Percentiles rank a stretch among this genome's conserved stretches.
These are phyloP conservation scores for Clepsis dumicolana DNA, from an alignment of 2,888 invertebrate species.

Conservation along the genomic window DNA sequence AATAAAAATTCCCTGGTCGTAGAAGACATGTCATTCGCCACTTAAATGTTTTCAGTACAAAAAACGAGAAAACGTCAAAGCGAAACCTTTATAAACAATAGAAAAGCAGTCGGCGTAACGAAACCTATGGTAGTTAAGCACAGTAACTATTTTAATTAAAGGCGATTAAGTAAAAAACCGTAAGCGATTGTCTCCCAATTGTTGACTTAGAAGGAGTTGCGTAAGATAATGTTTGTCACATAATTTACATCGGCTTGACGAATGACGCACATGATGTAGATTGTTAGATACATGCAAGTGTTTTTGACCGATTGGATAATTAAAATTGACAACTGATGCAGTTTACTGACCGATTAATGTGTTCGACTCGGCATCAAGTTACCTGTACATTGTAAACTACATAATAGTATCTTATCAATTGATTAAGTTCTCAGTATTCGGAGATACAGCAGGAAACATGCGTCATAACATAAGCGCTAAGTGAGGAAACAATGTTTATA, in stretches of 20 bases:
- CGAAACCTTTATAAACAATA: slow-evolving; percentile 1
- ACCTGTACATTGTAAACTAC: background rate
- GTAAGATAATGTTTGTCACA: slow-evolving; percentile 5
- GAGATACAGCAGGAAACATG: background rate
- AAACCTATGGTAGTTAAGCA: slow-evolving; percentile 9
- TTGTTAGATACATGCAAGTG: background rate
- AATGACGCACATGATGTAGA: slow-evolving; percentile 8
- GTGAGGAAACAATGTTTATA: slow-evolving; percentile 23
- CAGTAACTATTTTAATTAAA: slow-evolving; percentile 15
- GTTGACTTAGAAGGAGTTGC: slow-evolving; percentile 4
- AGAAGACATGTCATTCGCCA: no score
- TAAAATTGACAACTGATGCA: background rate
- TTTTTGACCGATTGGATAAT: background rate
- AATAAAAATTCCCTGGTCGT: no score
- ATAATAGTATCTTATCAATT: background rate
- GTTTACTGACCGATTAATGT: slow-evolving; percentile 6
- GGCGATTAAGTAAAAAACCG: background rate
- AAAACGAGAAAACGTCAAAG: background rate
- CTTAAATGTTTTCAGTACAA: background rate
- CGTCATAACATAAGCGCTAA: slow-evolving; percentile 15
- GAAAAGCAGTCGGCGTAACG: slow-evolving; percentile 4
- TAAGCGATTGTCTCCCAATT: slow-evolving; percentile 5
- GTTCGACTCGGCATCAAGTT: background rate
- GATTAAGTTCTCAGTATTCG: background rate
- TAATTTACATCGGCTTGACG: background rate